A percentile compares a stretch with the other conserved stretches of the same genome.
Conservation (phyloP, 2,113 vertebrate species). For the Pantherophis guttatus region DNA sequence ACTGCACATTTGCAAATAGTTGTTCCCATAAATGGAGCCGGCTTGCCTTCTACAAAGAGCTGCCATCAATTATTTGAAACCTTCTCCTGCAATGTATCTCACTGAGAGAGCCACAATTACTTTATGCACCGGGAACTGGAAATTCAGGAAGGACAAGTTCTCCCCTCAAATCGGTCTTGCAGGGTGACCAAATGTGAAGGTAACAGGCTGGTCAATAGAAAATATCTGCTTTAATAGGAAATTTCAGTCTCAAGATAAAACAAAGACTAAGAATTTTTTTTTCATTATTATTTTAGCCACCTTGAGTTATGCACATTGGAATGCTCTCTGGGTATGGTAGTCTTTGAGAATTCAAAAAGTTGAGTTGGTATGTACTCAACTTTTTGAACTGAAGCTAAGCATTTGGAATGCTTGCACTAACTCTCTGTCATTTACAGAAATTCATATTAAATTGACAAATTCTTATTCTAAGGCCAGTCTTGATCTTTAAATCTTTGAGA, state of each 20-base stretch:
- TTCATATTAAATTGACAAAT: neutral
- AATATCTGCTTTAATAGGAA: neutral
- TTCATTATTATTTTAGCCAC: neutral
- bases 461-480: neutral
- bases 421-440: neutral
- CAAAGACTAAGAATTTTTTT: neutral
- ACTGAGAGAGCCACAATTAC: neutral
- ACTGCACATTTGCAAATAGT: constrained; percentile 49
- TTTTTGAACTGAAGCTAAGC: neutral
- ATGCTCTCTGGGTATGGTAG: neutral
- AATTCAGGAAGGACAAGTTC: neutral
- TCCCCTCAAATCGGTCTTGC: neutral
- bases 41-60: constrained; percentile 38
- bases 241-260: neutral
- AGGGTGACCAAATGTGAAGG: neutral
- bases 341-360: neutral
- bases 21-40: constrained; percentile 52
- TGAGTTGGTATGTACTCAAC: neutral
- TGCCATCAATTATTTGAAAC: constrained; percentile 54
- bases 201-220: neutral
- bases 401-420: neutral
- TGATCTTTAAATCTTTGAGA: neutral
- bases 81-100: constrained; percentile 22
- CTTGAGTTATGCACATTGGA: neutral
- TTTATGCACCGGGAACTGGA: neutral